Evolutionary conservation across 2,888 invertebrate species (phyloP), one percentile per base, ranked within the genome.

Genomic region (Tenthredo amoena): DNA sequence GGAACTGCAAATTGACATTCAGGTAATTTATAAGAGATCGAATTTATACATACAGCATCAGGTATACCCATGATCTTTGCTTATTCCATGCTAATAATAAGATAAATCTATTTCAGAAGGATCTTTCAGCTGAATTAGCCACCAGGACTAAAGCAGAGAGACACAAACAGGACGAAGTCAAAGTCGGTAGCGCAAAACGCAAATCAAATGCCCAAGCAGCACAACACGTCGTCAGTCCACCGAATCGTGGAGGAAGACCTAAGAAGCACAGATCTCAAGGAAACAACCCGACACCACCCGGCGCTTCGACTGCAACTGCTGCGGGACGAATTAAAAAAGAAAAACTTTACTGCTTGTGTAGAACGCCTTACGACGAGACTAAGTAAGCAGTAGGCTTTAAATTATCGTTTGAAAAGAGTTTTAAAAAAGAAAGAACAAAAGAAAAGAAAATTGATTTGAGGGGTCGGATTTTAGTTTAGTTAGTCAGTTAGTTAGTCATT

Each of bases 311-410:
- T 62, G 90, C 90, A 2, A 88, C 88, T 58, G 89, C 89, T 55
- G 90, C 92, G 0, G 91, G 89, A 87, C 90, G 91, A 71, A 90
- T 93, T 21, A 96, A 96, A 91, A 97, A 97, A 90, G 97, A 97
- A 90, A 97, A 98, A 91, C 95, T 99, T 1, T 97, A 98, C 91
- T 99, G 99, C 92, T 94, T 98, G 84, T 99, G 99, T 92, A 96
- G 97, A 91, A 99, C 98, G 71, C 98, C 99, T 4, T 99, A 99
- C 92, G 99, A 99, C 93, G 98, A 98, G 91, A 97, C 98, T 21
- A 98, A 98, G 97, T 98, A 92, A 94, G 95, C 92, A 40, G n/a
- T 62, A 58, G 40, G n/a, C n/a, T 81, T 40, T 37, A 9, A 6
- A 34, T 71, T 34, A 37, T 71, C 18, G 31, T 71, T n/a, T 43